These are phyloP conservation scores for Dipodomys stephensi DNA, from an alignment of 2,113 vertebrate genomes.

Conservation along the genomic window DNA sequence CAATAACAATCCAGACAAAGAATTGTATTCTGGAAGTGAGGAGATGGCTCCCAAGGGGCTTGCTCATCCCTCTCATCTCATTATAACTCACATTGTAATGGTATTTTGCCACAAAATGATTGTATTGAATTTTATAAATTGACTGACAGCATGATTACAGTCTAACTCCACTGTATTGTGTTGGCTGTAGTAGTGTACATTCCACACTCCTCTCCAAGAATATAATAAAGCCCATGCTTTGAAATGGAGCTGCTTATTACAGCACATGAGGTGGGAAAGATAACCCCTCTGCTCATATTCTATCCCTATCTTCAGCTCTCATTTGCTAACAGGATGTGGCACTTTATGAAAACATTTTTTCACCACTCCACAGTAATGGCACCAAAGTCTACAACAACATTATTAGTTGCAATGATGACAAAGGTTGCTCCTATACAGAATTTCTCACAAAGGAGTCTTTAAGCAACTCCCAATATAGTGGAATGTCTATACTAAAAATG, in stretches of 20 bases:
- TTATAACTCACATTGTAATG: conserved; percentile 38
- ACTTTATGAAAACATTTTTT: conserved; percentile 69
- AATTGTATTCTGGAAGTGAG: conserved; percentile 11
- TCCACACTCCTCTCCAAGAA: not conserved
- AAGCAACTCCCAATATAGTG: not conserved
- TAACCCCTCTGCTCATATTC: not conserved
- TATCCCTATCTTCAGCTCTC: not conserved
- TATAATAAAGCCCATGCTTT: conserved; percentile 29
- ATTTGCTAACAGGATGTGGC: conserved; percentile 28
- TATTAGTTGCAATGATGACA: conserved; percentile 61
- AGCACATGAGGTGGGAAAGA: not conserved
- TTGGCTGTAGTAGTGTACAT: not conserved
- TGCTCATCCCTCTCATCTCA: conserved; percentile 19
- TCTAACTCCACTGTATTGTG: not conserved
- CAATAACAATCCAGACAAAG: conserved; percentile 35
- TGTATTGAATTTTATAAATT: conserved; percentile 52
- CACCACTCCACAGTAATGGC: conserved; percentile 35
- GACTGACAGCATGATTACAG: not conserved
- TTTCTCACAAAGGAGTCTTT: conserved; percentile 63
- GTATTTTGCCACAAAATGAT: conserved; percentile 42
- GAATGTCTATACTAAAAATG: conserved; percentile 38
- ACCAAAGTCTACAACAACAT: conserved; percentile 45
- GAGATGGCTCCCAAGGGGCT: not conserved
- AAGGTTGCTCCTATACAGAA: conserved; percentile 49
- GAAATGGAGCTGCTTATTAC: not conserved